phyloP scores from a whole-genome alignment of 2,113 vertebrate genomes.

The Apodemus sylvaticus region DNA sequence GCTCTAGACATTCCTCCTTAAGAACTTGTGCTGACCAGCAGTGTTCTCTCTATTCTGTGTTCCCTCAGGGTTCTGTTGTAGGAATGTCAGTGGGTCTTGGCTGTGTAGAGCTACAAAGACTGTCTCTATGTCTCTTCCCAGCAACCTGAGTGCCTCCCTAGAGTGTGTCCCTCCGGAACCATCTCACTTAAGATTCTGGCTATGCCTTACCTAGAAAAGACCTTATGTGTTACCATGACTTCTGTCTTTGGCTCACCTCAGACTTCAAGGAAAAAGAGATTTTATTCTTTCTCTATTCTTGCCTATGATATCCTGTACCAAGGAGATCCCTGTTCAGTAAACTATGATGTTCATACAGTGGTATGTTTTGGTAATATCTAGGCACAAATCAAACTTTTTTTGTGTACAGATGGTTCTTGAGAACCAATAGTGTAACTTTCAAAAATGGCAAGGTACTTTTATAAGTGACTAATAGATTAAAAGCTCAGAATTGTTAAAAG shows the following conservation, averaged over 20 bases:
- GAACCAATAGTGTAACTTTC: background rate
- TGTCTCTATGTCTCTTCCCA: background rate
- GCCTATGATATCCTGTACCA: background rate
- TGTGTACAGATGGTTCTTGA: background rate
- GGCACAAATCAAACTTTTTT: background rate
- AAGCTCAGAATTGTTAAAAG: background rate
- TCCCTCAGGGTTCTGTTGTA: background rate
- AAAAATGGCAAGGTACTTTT: background rate
- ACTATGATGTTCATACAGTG: background rate
- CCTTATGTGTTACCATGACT: background rate
- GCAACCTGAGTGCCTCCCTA: background rate
- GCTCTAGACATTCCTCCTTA: conserved; percentile 42
- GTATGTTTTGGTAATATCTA: background rate
- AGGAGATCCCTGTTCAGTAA: background rate
- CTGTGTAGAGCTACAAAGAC: background rate
- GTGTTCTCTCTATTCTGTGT: conserved; percentile 4
- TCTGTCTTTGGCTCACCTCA: background rate
- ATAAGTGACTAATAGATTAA: background rate
- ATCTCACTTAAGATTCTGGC: background rate
- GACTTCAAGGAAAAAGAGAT: background rate
- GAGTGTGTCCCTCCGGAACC: background rate
- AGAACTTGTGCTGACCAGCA: background rate
- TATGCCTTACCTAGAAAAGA: background rate
- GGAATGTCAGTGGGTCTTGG: background rate
- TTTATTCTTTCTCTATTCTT: background rate